Evolutionary conservation across 2,888 invertebrate genomes (phyloP), one percentile per base, ranked within the genome.

Genomic region (Synanthedon tipuliformis): DNA sequence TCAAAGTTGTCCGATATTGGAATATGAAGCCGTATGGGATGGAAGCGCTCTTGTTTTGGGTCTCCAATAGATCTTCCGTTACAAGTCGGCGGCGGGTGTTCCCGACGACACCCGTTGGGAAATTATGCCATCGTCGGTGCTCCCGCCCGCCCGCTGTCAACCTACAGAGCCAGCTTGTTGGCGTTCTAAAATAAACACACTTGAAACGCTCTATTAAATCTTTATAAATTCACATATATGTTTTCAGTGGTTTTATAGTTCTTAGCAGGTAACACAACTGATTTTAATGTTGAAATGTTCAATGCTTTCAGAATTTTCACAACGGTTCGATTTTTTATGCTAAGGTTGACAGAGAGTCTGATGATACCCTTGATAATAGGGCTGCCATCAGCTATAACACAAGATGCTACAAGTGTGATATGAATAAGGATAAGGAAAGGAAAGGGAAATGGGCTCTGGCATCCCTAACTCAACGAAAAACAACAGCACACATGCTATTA

Each of bases 31-130:
- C 11, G 41, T n/a, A 41, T 16, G 41, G 41, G 18, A 16, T 16
- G 18, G 13, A 51, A 10, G 11, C 51, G 34, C 27, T 50, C 48
- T 48, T 57, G 57, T 61, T 58, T 59, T 61, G 51, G 15, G 48
- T 55, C 60, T 56, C 61, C 62, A 61, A 68, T 68, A 62, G 60
- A 64, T 63, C 59, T 63, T 59, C 50, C 57, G 61, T 54, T 56
- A 41, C 41, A 56, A 63, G 62, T 56, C 60, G 58, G 55, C 52
- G 50, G 40, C 56, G 40, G 41, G 41, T 15, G 23, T 15, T 12
- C 23, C 12, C 34, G 40, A n/a, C n/a, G 18, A n/a, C 27, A 62
- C 62, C 72, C 73, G 53, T 54, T 60, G 73, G 73, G 73, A 73
- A 73, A 73, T 73, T 71, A 70, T 66, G 57, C 64, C 59, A 59